phyloP scores from a whole-genome alignment of 2,113 vertebrate species.

The Myxocyprinus asiaticus region DNA sequence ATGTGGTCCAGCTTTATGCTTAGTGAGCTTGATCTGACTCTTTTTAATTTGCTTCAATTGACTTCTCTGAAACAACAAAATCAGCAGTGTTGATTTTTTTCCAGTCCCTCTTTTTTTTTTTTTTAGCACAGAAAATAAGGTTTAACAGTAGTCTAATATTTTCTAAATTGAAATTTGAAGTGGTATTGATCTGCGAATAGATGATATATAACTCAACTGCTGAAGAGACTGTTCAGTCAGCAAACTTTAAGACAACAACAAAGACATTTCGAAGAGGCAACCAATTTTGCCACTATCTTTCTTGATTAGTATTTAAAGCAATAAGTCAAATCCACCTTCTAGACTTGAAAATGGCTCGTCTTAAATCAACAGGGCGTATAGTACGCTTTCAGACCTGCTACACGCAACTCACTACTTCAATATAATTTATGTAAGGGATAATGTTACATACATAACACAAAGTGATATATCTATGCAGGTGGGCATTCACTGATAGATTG shows the following conservation, averaged over 20 bases:
- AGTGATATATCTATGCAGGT: conserved; percentile 15
- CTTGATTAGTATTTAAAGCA: neutral
- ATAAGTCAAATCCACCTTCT: too few species aligned
- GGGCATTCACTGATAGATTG: conserved; percentile 33
- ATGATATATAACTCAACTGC: conserved; percentile 2
- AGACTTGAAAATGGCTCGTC: too few species aligned
- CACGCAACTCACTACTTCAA: neutral
- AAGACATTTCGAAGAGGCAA: neutral
- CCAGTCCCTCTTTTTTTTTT: conserved; percentile 3
- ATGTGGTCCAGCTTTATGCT: conserved; percentile 21
- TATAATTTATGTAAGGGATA: neutral
- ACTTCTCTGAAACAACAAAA: conserved; percentile 26
- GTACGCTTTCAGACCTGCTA: too few species aligned
- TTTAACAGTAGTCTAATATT: conserved; percentile 3
- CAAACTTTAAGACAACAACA: conserved; percentile 30
- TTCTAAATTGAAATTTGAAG: conserved; percentile 29
- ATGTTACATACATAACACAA: neutral
- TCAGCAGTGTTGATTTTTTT: neutral
- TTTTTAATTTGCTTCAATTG: conserved; percentile 41
- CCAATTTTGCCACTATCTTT: too few species aligned
- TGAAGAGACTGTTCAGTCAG: neutral
- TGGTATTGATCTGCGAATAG: conserved; percentile 41
- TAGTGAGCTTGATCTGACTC: conserved; percentile 25
- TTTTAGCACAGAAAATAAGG: conserved; percentile 21
- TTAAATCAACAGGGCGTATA: too few species aligned